Base-by-base conservation (phyloP, 35 echinoderm and acorn worm species). In the Ophiothrix spiculata region DNA sequence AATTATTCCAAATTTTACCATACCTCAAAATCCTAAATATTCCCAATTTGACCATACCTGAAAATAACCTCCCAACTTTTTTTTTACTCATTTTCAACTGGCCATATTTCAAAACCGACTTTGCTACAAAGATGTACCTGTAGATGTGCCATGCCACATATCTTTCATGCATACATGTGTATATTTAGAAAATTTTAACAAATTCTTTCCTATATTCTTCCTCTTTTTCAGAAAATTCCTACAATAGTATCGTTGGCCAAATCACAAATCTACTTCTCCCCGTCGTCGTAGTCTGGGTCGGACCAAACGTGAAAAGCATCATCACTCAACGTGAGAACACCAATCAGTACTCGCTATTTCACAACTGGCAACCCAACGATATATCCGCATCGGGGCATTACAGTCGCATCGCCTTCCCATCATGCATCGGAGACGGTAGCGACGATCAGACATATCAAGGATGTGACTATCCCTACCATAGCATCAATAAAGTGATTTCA, bases 341-440 rank as follows among this genome's bases (percentile, higher is more conserved):
- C 25, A 13, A 63, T 25, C 75, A 60, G 10, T 75, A 35, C 21
- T 33, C 76, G 14, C 40, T 87, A 38, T 87, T 79, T 54, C 46
- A 78, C 21, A 87, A 77, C 75, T 87, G 85, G 85, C 39, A 29
- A 33, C 76, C 85, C 0, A 77, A 87, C 42, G 36, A 41, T 0
- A 28, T 87, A 0, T 39, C 76, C 25, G 37, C 85, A 1, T 45
- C 85, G 15, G 85, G 85, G 0, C 75, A 54, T 54, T 79, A 56
- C 76, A 40, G 35, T n/a, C 75, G 85, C 0, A 78, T 87, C 37
- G 46, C 85, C 1, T 87, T 87, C 76, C 85, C 85, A 33, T 64
- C 81, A 60, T 84, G 81, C 32, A 37, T 84, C 1, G 60, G 60
- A 2, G 81, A 84, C n/a, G 81, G 81, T 25, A 34, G 25, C 31